Percentiles rank a stretch among this genome's conserved stretches.
Evolutionary conservation across 2,113 vertebrate species (phyloP).

Genomic region (Corydoras sp.): DNA sequence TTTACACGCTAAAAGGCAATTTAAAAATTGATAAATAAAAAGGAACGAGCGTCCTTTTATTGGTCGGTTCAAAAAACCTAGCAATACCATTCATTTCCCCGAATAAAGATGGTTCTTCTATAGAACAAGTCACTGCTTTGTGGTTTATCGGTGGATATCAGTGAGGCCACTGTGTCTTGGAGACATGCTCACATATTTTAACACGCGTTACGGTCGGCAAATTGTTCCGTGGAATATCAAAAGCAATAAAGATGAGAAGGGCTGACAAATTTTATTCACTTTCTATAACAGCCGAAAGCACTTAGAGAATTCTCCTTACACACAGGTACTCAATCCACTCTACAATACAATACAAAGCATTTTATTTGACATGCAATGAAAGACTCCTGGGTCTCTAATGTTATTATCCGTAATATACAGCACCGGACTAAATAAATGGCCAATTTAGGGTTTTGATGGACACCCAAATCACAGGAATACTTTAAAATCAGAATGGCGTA

Average conservation of each 20-base stretch:
- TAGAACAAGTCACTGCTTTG: neutral
- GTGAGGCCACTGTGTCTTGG: too few relatives aligned
- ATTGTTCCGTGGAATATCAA: neutral
- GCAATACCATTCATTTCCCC: too few relatives aligned
- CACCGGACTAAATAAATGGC: constrained; percentile 2
- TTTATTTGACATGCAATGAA: constrained; percentile 3
- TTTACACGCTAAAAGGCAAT: constrained; percentile 8
- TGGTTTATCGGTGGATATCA: too few relatives aligned
- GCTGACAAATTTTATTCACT: constrained; percentile 8
- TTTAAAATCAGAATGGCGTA: neutral
- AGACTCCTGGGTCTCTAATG: constrained; percentile 18
- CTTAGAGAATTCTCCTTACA: neutral
- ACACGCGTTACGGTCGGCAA: neutral
- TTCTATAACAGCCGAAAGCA: neutral
- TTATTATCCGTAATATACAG: constrained; percentile 27
- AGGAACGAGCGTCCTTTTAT: neutral
- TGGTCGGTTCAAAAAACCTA: too few relatives aligned
- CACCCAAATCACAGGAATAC: constrained; percentile 2
- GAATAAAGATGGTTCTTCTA: neutral
- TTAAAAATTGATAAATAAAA: neutral
- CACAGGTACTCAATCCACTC: neutral
- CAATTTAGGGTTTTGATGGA: neutral
- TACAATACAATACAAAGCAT: neutral
- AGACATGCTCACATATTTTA: neutral
- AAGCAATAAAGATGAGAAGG: neutral